phyloP scores from a whole-genome alignment of 2,113 vertebrate species.

The Hymenochirus boettgeri region DNA sequence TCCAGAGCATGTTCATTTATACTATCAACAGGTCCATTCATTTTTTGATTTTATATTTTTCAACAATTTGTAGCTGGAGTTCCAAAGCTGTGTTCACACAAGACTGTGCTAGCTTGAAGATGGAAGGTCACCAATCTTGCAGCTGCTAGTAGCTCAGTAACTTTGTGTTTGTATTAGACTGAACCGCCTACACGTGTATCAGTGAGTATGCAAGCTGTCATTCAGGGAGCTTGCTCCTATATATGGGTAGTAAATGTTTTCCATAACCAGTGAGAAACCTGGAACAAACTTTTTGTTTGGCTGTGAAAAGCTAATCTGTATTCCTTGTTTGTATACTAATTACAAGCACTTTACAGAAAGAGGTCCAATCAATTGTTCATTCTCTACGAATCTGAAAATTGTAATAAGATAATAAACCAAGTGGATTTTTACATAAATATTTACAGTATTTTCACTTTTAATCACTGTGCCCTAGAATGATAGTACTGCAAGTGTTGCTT shows the following conservation, averaged over 20 bases:
- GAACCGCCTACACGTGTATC: constrained; percentile 44
- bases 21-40: constrained; percentile 73
- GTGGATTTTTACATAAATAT: too few species aligned
- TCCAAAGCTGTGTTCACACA: background rate
- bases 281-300: constrained; percentile 43
- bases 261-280: constrained; percentile 66
- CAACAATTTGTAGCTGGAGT: background rate
- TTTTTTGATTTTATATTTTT: constrained; percentile 36
- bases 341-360: too few species aligned
- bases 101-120: constrained; percentile 4
- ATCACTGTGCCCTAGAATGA: too few species aligned
- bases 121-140: constrained; percentile 15
- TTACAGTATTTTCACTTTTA: too few species aligned
- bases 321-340: background rate
- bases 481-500: too few species aligned
- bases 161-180: constrained; percentile 15
- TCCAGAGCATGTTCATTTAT: constrained; percentile 63
- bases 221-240: constrained; percentile 75
- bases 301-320: background rate
- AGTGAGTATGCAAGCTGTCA: constrained; percentile 56
- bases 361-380: too few species aligned
- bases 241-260: constrained; percentile 80
- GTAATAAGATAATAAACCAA: too few species aligned
- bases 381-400: too few species aligned
- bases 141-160: constrained; percentile 6